These are phyloP conservation scores for Scaptomyza reducta DNA, from an alignment of 2,888 invertebrate genomes.

Conservation along the genomic window DNA sequence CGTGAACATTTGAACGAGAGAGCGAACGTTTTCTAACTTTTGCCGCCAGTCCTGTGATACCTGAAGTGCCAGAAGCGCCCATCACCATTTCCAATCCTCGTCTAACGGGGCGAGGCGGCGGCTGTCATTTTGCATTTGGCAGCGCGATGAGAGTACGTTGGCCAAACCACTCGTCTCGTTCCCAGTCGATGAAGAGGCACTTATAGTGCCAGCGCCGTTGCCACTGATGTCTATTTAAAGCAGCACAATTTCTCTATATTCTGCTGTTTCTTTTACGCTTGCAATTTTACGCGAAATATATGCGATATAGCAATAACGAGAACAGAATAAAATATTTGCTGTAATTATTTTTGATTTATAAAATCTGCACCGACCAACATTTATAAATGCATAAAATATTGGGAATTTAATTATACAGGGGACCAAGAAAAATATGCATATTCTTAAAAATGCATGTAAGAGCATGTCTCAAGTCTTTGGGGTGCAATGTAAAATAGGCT, in stretches of 20 bases:
- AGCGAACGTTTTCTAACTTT: constrained; percentile 39
- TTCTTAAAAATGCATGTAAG: too few relatives aligned
- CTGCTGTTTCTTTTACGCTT: too few relatives aligned
- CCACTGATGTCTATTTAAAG: constrained; percentile 69
- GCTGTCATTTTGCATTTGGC: constrained; percentile 66
- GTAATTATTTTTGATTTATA: too few relatives aligned
- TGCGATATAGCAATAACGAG: too few relatives aligned
- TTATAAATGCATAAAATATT: too few relatives aligned
- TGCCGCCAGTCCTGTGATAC: constrained; percentile 54
- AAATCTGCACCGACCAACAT: too few relatives aligned
- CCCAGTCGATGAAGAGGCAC: constrained; percentile 48
- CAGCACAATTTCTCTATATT: constrained; percentile 39
- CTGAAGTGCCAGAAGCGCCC: constrained; percentile 28
- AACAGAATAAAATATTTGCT: too few relatives aligned
- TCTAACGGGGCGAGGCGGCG: constrained; percentile 1
- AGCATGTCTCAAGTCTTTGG: too few relatives aligned
- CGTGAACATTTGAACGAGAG: constrained; percentile 59
- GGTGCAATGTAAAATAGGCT: too few relatives aligned
- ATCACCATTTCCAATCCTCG: background rate
- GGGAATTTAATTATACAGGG: too few relatives aligned
- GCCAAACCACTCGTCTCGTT: constrained; percentile 29
- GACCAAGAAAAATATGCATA: too few relatives aligned
- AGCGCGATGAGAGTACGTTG: constrained; percentile 50
- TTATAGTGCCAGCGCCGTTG: constrained; percentile 54
- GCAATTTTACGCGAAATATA: too few relatives aligned